Percentiles rank a stretch among this genome's conserved stretches.
These are phyloP conservation scores for Lutjanus campechanus DNA, from an alignment of 2,797 vertebrate genomes.

Conservation along the genomic window DNA sequence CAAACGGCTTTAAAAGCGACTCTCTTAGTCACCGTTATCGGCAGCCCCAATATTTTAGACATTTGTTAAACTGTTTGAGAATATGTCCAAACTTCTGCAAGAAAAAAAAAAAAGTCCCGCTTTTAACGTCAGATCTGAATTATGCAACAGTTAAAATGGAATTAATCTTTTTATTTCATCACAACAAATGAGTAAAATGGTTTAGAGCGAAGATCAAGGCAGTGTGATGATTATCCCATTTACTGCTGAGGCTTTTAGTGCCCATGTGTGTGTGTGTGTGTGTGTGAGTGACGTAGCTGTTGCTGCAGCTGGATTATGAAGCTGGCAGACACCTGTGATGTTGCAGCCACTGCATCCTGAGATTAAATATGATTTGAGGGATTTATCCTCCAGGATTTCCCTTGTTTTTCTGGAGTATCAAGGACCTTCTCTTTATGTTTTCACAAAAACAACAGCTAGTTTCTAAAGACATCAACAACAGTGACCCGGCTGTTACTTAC, in stretches of 20 bases:
- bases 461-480: constrained; percentile 44
- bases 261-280: neutral
- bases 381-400: constrained; percentile 67
- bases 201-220: neutral
- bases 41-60: too few relatives aligned
- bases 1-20: too few relatives aligned
- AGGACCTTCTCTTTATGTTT: constrained; percentile 27
- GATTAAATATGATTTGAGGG: constrained; percentile 78
- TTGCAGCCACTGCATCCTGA: constrained; percentile 51
- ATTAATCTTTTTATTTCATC: constrained; percentile 12
- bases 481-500: constrained; percentile 79
- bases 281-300: constrained; percentile 8
- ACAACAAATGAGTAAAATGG: constrained; percentile 7
- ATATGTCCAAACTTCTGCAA: neutral
- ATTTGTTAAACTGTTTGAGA: neutral
- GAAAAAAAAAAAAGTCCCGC: neutral
- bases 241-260: neutral
- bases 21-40: too few relatives aligned
- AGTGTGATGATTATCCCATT: constrained; percentile 27
- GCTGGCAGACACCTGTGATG: constrained; percentile 68
- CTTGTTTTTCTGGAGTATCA: constrained; percentile 73
- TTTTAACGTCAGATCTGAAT: neutral
- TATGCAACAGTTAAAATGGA: neutral
- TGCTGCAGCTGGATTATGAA: constrained; percentile 68
- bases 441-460: constrained; percentile 57